Conservation (phyloP, 2,113 vertebrate genomes). For the Indri indri region DNA sequence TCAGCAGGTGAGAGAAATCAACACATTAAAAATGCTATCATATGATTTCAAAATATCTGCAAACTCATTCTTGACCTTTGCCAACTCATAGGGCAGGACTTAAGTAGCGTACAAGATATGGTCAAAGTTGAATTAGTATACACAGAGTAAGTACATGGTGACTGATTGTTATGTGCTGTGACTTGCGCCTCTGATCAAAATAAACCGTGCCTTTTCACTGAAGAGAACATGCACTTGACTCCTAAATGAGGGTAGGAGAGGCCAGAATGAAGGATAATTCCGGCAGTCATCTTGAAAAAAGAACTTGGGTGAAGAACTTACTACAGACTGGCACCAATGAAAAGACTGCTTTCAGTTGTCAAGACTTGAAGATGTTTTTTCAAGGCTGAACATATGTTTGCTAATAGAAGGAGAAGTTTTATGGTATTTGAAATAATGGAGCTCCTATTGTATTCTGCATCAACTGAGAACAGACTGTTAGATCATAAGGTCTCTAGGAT, state of each 20-base stretch:
- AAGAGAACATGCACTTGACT: not conserved
- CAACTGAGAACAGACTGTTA: not conserved
- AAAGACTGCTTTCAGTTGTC: constrained; percentile 23
- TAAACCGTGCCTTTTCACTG: constrained; percentile 13
- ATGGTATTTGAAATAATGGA: constrained; percentile 28
- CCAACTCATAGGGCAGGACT: not conserved
- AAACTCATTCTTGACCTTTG: constrained; percentile 34
- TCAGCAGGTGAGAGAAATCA: not conserved
- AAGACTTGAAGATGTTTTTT: constrained; percentile 15
- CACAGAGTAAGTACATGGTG: not conserved
- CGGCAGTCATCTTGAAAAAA: not conserved
- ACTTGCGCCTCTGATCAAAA: constrained; percentile 47
- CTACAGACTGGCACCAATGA: not conserved
- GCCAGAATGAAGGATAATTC: not conserved
- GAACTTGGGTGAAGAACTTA: not conserved
- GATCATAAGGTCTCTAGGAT: not conserved
- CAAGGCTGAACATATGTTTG: constrained; percentile 24
- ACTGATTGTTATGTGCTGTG: not conserved
- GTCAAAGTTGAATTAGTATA: constrained; percentile 33
- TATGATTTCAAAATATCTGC: constrained; percentile 39
- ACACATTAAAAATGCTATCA: constrained; percentile 10
- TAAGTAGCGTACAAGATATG: not conserved
- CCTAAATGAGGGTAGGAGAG: not conserved
- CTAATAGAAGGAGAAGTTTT: not conserved
- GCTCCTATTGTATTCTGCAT: not conserved